These are phyloP conservation scores for Drosophila bocqueti DNA, from an alignment of 1,140 invertebrate genomes.

Conservation along the genomic window DNA sequence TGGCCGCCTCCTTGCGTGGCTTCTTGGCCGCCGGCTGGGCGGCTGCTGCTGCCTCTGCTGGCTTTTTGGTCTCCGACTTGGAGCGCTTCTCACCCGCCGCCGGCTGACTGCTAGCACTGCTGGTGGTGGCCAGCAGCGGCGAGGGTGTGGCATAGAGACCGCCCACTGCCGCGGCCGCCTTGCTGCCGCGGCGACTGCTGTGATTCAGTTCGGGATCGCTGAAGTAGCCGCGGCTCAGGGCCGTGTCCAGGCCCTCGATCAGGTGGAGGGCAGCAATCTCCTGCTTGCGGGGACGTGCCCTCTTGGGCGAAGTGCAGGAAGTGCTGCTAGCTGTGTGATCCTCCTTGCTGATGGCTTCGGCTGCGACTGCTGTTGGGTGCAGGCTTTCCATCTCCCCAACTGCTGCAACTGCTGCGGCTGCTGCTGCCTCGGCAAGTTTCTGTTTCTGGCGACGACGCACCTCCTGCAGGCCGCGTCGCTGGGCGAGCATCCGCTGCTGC, in stretches of 20 bases:
- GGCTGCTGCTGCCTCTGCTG: slow-evolving; percentile 12
- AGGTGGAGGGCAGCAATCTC: slow-evolving; percentile 67
- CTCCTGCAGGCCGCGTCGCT: slow-evolving; percentile 37
- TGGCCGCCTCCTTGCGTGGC: slow-evolving; percentile 31
- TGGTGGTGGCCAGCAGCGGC: slow-evolving; percentile 27
- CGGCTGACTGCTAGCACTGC: background rate
- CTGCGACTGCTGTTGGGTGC: background rate
- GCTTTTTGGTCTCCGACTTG: slow-evolving; percentile 84
- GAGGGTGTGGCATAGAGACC: slow-evolving; percentile 52
- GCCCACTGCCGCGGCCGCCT: slow-evolving; percentile 11
- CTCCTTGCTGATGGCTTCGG: background rate
- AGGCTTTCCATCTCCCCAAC: background rate
- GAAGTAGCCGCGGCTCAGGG: slow-evolving; percentile 76
- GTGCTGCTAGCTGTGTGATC: background rate
- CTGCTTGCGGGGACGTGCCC: slow-evolving; percentile 66
- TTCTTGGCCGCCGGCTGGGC: slow-evolving; percentile 30
- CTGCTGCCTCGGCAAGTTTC: slow-evolving; percentile 6
- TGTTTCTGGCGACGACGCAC: slow-evolving; percentile 27
- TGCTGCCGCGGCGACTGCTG: slow-evolving; percentile 43
- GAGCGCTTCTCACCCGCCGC: slow-evolving; percentile 67
- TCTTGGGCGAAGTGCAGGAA: slow-evolving; percentile 64
- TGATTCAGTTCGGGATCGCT: slow-evolving; percentile 80
- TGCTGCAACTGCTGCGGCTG: background rate
- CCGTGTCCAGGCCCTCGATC: slow-evolving; percentile 59
- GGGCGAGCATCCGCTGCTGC: slow-evolving; percentile 63